These are phyloP conservation scores for Hyperoplus immaculatus DNA, from an alignment of 2,797 vertebrate genomes.

Conservation along the genomic window DNA sequence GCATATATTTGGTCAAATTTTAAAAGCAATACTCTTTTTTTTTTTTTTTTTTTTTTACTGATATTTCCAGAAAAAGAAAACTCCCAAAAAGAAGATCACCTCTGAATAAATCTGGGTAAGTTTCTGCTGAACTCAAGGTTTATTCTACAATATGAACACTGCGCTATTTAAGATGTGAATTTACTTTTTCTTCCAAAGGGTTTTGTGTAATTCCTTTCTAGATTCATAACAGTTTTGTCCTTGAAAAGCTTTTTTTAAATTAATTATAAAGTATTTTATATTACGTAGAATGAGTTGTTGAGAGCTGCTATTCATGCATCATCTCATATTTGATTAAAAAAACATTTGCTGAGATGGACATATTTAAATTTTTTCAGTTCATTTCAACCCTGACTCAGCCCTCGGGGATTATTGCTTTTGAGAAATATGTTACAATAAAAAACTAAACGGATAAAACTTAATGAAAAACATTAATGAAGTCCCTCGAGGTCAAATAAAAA, in stretches of 20 bases:
- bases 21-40: too few relatives aligned
- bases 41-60: background rate
- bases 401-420: background rate
- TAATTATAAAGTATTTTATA: background rate
- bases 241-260: background rate
- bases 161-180: background rate
- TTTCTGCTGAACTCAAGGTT: background rate
- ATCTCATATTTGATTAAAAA: background rate
- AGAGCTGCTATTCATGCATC: background rate
- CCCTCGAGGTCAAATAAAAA: background rate
- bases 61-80: slow-evolving; percentile 65
- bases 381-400: background rate
- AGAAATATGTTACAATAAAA: background rate
- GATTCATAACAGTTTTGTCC: too few relatives aligned
- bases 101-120: slow-evolving; percentile 43
- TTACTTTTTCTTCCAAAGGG: background rate
- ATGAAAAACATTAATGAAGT: background rate
- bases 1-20: too few relatives aligned
- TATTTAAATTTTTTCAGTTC: background rate
- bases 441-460: background rate
- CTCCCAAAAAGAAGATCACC: slow-evolving; percentile 45
- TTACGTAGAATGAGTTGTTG: background rate
- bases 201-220: background rate
- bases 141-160: too few relatives aligned
- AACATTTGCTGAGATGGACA: background rate